phyloP scores from a whole-genome alignment of 2,888 invertebrate genomes.

The Drosophila neonasuta region DNA sequence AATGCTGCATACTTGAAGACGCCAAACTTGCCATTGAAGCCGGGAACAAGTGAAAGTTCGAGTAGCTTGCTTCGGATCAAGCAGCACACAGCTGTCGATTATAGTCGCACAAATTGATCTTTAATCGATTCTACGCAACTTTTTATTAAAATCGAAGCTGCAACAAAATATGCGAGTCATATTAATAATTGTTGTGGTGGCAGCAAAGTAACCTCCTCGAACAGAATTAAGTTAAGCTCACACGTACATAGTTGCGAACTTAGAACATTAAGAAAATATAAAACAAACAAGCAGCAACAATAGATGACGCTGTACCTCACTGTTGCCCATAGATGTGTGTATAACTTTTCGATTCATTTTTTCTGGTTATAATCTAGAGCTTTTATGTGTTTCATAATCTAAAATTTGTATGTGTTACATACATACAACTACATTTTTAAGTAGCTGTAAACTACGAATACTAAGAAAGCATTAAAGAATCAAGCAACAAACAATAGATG shows the following conservation, averaged over 20 bases:
- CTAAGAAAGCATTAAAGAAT: not conserved
- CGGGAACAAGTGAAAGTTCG: constrained; percentile 12
- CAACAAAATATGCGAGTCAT: not conserved
- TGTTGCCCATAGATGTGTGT: not conserved
- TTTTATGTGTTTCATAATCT: too few relatives aligned
- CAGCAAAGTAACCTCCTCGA: not conserved
- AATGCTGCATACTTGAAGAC: constrained; percentile 44
- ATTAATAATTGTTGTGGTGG: not conserved
- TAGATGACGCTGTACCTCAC: not conserved
- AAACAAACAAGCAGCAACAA: not conserved
- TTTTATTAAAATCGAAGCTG: constrained; percentile 6
- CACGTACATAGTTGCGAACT: constrained; percentile 1
- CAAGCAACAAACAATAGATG: not conserved
- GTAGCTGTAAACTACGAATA: not conserved
- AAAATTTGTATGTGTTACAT: too few relatives aligned
- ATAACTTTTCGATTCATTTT: not conserved
- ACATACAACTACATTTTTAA: too few relatives aligned
- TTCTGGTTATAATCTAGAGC: too few relatives aligned
- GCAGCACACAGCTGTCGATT: constrained; percentile 53
- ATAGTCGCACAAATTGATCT: constrained; percentile 60
- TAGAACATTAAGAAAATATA: not conserved
- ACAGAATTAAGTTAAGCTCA: not conserved
- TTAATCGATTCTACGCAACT: constrained; percentile 32
- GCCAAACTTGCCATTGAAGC: constrained; percentile 32
- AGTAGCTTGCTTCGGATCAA: constrained; percentile 15